Evolutionary conservation across 92 coral and sea anemone genomes (phyloP).

Genomic region (Zoanthus solanderi): DNA sequence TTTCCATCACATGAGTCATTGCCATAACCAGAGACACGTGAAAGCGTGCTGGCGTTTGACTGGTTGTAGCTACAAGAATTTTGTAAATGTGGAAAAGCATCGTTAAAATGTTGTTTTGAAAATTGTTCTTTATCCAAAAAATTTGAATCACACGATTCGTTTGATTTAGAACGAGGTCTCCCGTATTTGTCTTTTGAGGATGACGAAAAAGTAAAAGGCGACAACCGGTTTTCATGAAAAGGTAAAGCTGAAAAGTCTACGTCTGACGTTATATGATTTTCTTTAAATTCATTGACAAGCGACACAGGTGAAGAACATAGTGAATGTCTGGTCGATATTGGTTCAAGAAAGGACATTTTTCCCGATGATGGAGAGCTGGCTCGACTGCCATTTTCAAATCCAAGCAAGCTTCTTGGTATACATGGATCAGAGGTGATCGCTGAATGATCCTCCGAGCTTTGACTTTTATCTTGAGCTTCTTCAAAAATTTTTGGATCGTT

Average conservation of each 20-base stretch:
- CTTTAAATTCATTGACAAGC: neutral
- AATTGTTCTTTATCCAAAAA: neutral
- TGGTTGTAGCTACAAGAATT: neutral
- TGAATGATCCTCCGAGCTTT: neutral
- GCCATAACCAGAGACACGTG: neutral
- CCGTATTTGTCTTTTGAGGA: neutral
- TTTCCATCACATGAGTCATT: neutral
- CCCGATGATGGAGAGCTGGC: neutral
- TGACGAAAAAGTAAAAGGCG: neutral
- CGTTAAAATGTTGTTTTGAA: neutral
- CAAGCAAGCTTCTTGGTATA: neutral
- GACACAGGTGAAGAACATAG: neutral
- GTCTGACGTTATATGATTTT: slow-evolving; percentile 16
- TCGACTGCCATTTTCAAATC: neutral
- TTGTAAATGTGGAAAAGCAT: neutral
- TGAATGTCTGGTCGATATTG: neutral
- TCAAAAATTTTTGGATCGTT: neutral
- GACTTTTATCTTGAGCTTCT: neutral
- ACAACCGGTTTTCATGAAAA: neutral
- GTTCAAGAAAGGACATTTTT: neutral
- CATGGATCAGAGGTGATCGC: neutral
- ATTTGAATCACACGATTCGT: slow-evolving; percentile 8
- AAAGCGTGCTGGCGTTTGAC: neutral
- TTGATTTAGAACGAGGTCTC: slow-evolving; percentile 23
- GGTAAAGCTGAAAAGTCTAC: neutral